Percentiles rank a stretch among this genome's conserved stretches.
These are phyloP conservation scores for Digitonthophagus gazella DNA, from an alignment of 2,888 invertebrate species.

Conservation along the genomic window DNA sequence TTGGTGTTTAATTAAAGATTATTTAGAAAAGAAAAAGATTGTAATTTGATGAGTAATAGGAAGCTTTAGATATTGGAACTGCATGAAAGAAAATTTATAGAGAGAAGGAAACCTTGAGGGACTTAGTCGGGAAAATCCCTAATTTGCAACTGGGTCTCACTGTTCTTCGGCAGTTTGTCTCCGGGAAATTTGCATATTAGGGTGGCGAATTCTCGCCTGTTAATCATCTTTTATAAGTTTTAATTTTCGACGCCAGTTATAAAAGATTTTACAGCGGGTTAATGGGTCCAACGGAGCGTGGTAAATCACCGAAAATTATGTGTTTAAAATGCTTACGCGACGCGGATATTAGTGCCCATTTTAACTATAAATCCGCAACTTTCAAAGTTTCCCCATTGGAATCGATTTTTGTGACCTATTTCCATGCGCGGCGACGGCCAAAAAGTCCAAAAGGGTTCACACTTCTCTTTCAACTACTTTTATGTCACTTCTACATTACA, in stretches of 20 bases:
- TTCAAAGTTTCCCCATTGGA: conserved; percentile 22
- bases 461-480: conserved; percentile 11
- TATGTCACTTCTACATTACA: conserved; percentile 12
- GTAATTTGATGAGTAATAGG: background rate
- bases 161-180: conserved; percentile 5
- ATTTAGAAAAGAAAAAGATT: too few species aligned
- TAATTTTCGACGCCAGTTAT: conserved; percentile 15
- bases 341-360: conserved; percentile 25
- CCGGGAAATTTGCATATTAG: conserved; percentile 9
- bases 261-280: conserved; percentile 12
- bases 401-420: conserved; percentile 27
- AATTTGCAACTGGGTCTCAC: conserved; percentile 3
- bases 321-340: conserved; percentile 17
- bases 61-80: background rate
- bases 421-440: conserved; percentile 12
- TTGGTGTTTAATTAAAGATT: too few species aligned
- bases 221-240: conserved; percentile 17
- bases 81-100: background rate
- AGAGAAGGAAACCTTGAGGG: background rate
- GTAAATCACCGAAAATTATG: conserved; percentile 15
- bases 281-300: background rate
- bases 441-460: conserved; percentile 9
- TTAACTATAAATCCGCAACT: conserved; percentile 27
- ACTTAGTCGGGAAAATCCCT: background rate
- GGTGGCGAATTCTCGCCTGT: background rate